Conservation (phyloP, 2,113 vertebrate genomes). For the Engraulis encrasicolus region DNA sequence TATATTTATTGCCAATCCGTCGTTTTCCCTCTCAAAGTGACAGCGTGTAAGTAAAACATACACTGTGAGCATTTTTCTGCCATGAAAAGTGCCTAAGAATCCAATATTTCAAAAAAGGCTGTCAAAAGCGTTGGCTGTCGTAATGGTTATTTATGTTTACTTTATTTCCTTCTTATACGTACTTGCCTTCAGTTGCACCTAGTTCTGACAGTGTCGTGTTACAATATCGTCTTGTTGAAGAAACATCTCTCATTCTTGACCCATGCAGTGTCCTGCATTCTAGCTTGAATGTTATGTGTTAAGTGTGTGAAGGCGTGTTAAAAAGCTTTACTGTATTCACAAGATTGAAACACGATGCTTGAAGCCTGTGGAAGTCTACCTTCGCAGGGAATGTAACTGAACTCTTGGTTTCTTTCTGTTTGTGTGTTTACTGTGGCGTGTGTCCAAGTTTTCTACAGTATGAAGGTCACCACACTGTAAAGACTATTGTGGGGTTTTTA, state of each 20-base stretch:
- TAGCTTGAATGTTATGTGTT: not conserved
- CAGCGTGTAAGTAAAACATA: not conserved
- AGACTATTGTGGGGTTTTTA: not conserved
- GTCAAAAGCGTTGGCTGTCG: not conserved
- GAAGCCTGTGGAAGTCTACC: not conserved
- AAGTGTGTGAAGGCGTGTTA: not conserved
- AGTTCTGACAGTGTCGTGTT: not conserved
- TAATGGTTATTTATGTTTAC: not conserved
- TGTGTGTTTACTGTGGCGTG: not conserved
- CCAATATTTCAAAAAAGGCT: slow-evolving; percentile 6
- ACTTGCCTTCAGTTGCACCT: not conserved
- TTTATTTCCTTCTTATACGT: too few relatives aligned
- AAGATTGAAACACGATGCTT: not conserved
- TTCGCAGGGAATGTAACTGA: not conserved
- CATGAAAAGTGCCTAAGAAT: slow-evolving; percentile 47
- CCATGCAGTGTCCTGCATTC: not conserved
- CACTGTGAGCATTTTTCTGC: slow-evolving; percentile 33
- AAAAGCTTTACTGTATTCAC: not conserved
- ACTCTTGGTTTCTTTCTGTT: not conserved
- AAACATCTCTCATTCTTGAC: not conserved
- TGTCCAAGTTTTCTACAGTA: not conserved
- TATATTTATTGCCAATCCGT: slow-evolving; percentile 9
- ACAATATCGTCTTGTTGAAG: not conserved
- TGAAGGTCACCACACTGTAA: not conserved
- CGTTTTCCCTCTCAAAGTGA: not conserved